Conservation (phyloP, 1,140 invertebrate genomes). For the Cotesia typhae region DNA sequence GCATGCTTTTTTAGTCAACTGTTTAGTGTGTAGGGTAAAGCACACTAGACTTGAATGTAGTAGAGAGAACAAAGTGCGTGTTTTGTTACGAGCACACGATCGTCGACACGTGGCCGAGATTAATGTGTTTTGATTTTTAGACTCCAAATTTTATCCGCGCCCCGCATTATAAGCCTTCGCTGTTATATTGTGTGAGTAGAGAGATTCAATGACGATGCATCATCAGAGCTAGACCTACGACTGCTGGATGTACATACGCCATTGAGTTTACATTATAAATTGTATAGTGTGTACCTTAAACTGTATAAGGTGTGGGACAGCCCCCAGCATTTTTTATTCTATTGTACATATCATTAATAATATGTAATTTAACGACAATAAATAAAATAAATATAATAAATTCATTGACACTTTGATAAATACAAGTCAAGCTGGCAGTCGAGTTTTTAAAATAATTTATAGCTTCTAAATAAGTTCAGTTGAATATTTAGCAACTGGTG, state of each 20-base stretch:
- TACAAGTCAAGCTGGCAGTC: not conserved
- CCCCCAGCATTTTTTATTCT: not conserved
- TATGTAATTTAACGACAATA: too few species aligned
- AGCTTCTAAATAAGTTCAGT: not conserved
- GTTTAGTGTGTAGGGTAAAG: too few species aligned
- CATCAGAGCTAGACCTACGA: not conserved
- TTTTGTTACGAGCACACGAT: slow-evolving; percentile 56
- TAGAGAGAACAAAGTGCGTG: slow-evolving; percentile 33
- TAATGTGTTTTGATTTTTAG: slow-evolving; percentile 68
- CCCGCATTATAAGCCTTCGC: slow-evolving; percentile 49
- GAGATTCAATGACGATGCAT: slow-evolving; percentile 3
- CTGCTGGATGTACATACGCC: slow-evolving; percentile 1
- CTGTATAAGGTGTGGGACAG: too few species aligned
- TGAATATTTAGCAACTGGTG: not conserved
- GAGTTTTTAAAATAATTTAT: not conserved
- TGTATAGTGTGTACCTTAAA: not conserved
- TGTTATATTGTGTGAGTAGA: slow-evolving; percentile 16
- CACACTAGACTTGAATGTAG: too few species aligned
- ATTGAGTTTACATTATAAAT: not conserved
- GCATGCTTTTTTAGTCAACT: too few species aligned
- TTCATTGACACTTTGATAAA: slow-evolving; percentile 39
- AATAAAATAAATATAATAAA: not conserved
- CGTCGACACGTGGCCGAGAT: slow-evolving; percentile 63
- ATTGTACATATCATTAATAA: not conserved
- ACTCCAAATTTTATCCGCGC: slow-evolving; percentile 58